A percentile compares a stretch with the other conserved stretches of the same genome.
phyloP scores from a whole-genome alignment of 2,113 vertebrate genomes.

The Numenius arquata region DNA sequence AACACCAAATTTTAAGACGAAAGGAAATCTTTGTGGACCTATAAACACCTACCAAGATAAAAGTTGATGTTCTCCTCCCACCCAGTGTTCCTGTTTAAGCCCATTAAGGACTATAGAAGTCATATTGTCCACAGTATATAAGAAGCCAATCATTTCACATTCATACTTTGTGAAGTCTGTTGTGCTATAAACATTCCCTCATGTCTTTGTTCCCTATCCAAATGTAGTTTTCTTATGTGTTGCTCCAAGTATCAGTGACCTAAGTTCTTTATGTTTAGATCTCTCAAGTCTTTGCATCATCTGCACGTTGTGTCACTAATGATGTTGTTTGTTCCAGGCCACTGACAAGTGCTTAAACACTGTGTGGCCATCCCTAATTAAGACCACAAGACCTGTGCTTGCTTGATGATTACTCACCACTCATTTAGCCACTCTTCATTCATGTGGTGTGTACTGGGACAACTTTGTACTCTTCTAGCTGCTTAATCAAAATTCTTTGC shows the following conservation, averaged over 20 bases:
- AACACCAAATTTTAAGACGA: background rate
- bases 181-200: background rate
- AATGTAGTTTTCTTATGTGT: background rate
- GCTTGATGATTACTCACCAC: background rate
- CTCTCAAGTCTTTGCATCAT: background rate
- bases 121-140: accelerated
- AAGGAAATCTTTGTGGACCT: background rate
- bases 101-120: background rate
- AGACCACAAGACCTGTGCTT: background rate
- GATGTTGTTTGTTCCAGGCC: background rate
- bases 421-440: background rate
- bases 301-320: background rate
- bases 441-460: accelerated
- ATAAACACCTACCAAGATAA: background rate
- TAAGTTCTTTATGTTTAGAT: background rate
- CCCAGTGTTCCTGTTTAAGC: background rate
- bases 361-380: background rate
- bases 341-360: background rate
- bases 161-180: background rate
- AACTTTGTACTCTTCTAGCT: background rate
- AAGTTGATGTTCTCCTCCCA: background rate
- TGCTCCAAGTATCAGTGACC: background rate
- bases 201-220: background rate
- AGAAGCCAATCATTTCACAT: background rate
- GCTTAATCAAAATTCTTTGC: background rate